Evolutionary conservation across 92 coral and sea anemone species (phyloP).

Genomic region (Palythoa grandis): DNA sequence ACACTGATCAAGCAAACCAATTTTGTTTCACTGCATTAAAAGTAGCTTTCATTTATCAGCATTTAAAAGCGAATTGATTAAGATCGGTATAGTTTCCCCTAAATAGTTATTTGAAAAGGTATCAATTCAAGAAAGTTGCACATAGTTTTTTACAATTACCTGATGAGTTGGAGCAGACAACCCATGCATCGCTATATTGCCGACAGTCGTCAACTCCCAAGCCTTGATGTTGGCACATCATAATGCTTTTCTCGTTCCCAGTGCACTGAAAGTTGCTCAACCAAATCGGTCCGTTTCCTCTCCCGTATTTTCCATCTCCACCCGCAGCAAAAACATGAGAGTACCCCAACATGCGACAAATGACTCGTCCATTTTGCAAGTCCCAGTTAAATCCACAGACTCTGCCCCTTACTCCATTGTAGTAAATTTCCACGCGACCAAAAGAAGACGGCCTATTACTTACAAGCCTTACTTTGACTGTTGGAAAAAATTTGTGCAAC

Average conservation of each 20-base stretch:
- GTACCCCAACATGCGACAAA: slow-evolving; percentile 22
- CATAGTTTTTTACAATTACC: not conserved
- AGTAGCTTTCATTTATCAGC: too few species aligned
- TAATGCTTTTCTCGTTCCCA: slow-evolving; percentile 4
- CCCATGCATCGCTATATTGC: not conserved
- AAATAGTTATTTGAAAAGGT: too few species aligned
- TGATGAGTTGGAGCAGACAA: not conserved
- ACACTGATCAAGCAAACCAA: too few species aligned
- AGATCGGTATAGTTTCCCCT: too few species aligned
- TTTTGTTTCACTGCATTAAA: too few species aligned
- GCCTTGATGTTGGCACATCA: not conserved
- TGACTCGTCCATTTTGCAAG: slow-evolving; percentile 5
- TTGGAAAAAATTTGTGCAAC: not conserved
- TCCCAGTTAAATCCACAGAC: slow-evolving; percentile 5
- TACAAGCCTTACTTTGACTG: not conserved
- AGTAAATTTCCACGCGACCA: not conserved
- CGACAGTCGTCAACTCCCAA: not conserved
- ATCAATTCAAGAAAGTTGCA: too few species aligned
- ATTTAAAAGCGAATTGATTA: too few species aligned
- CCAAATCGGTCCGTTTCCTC: slow-evolving; percentile 16
- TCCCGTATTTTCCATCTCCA: not conserved
- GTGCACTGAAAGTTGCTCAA: not conserved
- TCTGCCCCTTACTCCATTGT: slow-evolving; percentile 18
- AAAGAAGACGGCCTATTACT: not conserved
- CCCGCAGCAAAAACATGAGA: slow-evolving; percentile 1